Evolutionary conservation across 2,888 invertebrate genomes (phyloP).

Genomic region (Sthenelais limicola): DNA sequence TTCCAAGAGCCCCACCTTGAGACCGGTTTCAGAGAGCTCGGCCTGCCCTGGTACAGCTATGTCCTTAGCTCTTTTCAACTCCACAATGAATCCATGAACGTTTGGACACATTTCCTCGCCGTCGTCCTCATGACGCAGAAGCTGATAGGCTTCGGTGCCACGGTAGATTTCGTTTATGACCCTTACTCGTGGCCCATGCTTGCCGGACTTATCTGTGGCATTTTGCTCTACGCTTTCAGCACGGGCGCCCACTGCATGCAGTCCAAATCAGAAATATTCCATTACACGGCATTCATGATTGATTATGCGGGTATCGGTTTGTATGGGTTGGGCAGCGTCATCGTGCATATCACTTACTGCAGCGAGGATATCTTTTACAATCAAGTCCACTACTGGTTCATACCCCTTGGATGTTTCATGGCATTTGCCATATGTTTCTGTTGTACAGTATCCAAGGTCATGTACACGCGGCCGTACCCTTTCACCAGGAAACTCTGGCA

Average conservation of each 20-base stretch:
- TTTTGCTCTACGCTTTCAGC: slow-evolving; percentile 65
- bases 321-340: slow-evolving; percentile 70
- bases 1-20: slow-evolving; percentile 69
- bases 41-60: slow-evolving; percentile 69
- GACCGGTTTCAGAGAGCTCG: slow-evolving; percentile 66
- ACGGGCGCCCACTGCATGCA: slow-evolving; percentile 67
- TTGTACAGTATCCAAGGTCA: slow-evolving; percentile 65
- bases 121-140: slow-evolving; percentile 53
- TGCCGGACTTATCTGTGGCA: slow-evolving; percentile 61
- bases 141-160: slow-evolving; percentile 55
- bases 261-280: slow-evolving; percentile 67
- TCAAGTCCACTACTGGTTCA: slow-evolving; percentile 56
- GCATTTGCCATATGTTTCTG: slow-evolving; percentile 62
- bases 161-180: slow-evolving; percentile 64
- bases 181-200: slow-evolving; percentile 68
- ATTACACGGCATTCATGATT: slow-evolving; percentile 70
- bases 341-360: slow-evolving; percentile 69
- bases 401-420: slow-evolving; percentile 63
- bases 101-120: slow-evolving; percentile 69
- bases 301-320: slow-evolving; percentile 72
- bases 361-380: slow-evolving; percentile 60
- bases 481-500: slow-evolving; percentile 68
- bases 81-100: slow-evolving; percentile 71
- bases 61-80: slow-evolving; percentile 66
- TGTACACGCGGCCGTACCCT: slow-evolving; percentile 68